These are phyloP conservation scores for Denticeps clupeoides DNA, from an alignment of 2,797 vertebrate species.

Conservation along the genomic window DNA sequence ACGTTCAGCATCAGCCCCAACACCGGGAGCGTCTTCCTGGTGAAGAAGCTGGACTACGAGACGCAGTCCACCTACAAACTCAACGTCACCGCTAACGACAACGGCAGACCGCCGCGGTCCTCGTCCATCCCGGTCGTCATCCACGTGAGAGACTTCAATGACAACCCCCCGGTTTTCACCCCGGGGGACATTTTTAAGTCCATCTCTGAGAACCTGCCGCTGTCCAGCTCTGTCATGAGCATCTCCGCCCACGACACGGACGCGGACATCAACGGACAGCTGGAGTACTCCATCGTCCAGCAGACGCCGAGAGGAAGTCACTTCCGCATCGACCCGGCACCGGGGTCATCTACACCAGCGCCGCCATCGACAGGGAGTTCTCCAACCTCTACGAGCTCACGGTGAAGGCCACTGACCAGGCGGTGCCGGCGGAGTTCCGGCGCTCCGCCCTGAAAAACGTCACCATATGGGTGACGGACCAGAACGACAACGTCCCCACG, in stretches of 20 bases:
- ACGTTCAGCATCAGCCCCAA: constrained; percentile 94
- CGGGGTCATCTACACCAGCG: constrained; percentile 76
- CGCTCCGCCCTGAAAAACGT: constrained; percentile 87
- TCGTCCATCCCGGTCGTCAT: constrained; percentile 87
- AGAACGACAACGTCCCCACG: constrained; percentile 83
- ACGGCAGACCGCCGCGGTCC: constrained; percentile 77
- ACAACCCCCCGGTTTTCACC: constrained; percentile 86
- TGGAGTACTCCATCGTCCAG: constrained; percentile 83
- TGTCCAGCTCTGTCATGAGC: constrained; percentile 78
- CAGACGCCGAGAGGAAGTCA: constrained; percentile 85
- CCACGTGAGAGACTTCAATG: constrained; percentile 90
- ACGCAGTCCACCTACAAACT: constrained; percentile 86
- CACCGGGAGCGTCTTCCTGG: constrained; percentile 89
- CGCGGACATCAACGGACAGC: constrained; percentile 85
- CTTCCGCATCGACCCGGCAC: constrained; percentile 71
- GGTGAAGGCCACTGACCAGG: constrained; percentile 85
- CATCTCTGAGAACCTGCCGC: constrained; percentile 83
- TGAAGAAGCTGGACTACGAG: constrained; percentile 90
- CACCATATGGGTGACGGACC: constrained; percentile 87
- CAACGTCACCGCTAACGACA: constrained; percentile 88
- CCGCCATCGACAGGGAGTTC: constrained; percentile 88
- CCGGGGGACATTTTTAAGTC: constrained; percentile 92
- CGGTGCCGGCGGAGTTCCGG: constrained; percentile 80
- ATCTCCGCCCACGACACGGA: constrained; percentile 87
- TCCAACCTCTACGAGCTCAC: constrained; percentile 91